Conservation (phyloP, 1,140 invertebrate species). For the Druon quercuslanigerum region DNA sequence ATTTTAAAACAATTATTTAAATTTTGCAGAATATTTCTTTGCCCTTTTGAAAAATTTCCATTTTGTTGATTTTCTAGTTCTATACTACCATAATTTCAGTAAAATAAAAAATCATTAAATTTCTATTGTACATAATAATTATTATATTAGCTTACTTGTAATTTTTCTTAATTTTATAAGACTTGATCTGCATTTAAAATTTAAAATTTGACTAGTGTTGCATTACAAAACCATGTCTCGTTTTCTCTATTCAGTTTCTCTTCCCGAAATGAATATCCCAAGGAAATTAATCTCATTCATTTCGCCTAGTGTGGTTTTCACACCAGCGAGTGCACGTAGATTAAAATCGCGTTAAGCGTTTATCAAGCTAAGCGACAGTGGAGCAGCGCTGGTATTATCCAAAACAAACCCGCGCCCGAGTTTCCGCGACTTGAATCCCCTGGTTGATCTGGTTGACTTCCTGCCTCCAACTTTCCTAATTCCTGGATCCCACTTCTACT, state of each 20-base stretch:
- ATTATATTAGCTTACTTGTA: too few species aligned
- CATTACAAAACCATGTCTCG: too few species aligned
- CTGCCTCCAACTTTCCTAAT: slow-evolving; percentile 61
- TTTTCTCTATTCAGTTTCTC: not conserved
- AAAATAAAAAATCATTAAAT: too few species aligned
- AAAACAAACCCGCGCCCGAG: slow-evolving; percentile 52
- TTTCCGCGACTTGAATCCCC: slow-evolving; percentile 42
- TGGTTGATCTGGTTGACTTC: slow-evolving; percentile 49
- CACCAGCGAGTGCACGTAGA: slow-evolving; percentile 8
- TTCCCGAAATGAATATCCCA: not conserved
- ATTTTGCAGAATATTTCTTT: too few species aligned
- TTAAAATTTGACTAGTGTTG: too few species aligned
- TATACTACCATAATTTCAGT: too few species aligned
- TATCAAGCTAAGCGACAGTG: slow-evolving; percentile 27
- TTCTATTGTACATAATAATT: too few species aligned
- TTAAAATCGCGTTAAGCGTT: slow-evolving; percentile 30
- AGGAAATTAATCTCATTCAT: slow-evolving; percentile 31
- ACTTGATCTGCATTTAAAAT: too few species aligned
- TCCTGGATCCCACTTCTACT: slow-evolving; percentile 39
- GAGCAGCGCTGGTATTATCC: slow-evolving; percentile 47
- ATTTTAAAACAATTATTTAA: too few species aligned
- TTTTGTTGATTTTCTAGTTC: too few species aligned
- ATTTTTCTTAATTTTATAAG: too few species aligned
- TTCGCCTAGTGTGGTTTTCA: slow-evolving; percentile 28
- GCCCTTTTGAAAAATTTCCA: too few species aligned